Evolutionary conservation across 1,140 invertebrate species (phyloP).

Genomic region (Leguminivora glycinivorella): DNA sequence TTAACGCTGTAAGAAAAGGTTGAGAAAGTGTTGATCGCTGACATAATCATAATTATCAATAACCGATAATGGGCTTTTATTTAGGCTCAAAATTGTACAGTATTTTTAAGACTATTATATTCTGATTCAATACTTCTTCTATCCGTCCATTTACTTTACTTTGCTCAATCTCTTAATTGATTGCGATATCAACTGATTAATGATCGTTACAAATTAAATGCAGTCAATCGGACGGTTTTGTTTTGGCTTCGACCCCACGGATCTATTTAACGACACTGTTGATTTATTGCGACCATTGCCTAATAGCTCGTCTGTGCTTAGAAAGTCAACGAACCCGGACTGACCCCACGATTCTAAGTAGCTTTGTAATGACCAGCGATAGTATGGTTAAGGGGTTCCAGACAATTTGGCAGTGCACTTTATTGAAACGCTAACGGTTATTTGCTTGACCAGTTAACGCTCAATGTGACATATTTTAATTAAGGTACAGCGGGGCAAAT

Average conservation of each 20-base stretch:
- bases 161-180: neutral
- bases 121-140: no score
- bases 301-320: conserved; percentile 11
- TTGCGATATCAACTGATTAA: neutral
- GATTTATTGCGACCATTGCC: no score
- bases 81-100: no score
- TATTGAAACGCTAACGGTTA: neutral
- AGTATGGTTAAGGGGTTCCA: neutral
- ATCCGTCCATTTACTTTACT: neutral
- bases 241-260: neutral
- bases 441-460: neutral
- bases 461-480: no score
- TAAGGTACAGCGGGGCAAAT: no score
- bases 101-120: no score
- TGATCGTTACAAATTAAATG: neutral
- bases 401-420: neutral
- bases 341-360: neutral
- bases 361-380: neutral
- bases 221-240: neutral
- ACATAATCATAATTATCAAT: neutral
- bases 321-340: conserved; percentile 19
- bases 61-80: no score
- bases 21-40: neutral
- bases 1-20: no score
- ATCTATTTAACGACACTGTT: conserved; percentile 11